Evolutionary conservation across 2,888 invertebrate species (phyloP), one percentile per base, ranked within the genome.

Genomic region (Girardia tigrina): DNA sequence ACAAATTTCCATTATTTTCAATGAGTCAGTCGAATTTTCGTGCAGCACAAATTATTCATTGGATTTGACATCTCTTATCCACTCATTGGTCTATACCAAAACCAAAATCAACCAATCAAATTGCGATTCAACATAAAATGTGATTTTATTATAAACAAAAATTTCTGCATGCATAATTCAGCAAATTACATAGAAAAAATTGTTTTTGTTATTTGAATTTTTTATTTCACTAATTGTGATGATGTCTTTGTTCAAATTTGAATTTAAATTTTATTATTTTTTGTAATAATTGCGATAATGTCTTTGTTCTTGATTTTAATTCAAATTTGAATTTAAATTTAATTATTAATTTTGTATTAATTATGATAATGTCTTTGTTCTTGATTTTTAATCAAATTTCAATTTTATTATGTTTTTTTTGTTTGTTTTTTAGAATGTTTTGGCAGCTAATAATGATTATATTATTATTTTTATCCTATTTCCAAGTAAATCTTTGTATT

Each of bases 31-130:
- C n/a, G 56, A 12, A 36, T 12, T 56, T 56, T 56, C 23, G 56
- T 56, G 56, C 56, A 56, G 56, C 56, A 56, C 56, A 20, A n/a
- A n/a, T 56, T n/a, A 56, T 56, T 56, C n/a, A n/a, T 16, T 56
- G 23, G n/a, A 56, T 56, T 56, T 23, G 23, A 56, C 56, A 56
- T 56, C 56, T 56, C 23, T n/a, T n/a, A n/a, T 20, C n/a, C n/a
- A 56, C 4, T 23, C 23, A 56, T 56, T 56, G 56, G 56, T 56
- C 20, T 2, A 56, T 2, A 12, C 2, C 8, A 56, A n/a, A 23
- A 56, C n/a, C 4, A 23, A 56, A 56, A 56, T 56, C 2, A 23
- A 56, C 56, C 56, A 56, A 56, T 56, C 6, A 56, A 16, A 56
- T 56, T 56, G 4, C 20, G 4, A 20, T 20, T 56, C n/a, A 56